Base-by-base conservation (phyloP, 1,140 invertebrate genomes). In the Drosophila sturtevanti region DNA sequence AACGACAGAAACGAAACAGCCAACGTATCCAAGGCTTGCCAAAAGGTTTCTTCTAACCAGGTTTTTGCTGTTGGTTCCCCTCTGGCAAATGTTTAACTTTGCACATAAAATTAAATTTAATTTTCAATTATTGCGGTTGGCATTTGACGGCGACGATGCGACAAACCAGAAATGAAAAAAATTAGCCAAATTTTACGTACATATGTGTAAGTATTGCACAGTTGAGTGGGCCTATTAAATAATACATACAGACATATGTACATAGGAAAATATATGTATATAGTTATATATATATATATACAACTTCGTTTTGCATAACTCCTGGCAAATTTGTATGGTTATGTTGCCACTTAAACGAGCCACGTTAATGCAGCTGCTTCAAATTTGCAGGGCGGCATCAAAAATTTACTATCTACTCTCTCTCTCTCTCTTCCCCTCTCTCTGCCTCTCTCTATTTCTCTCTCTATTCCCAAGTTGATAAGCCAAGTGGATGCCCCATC, bases 71-170 rank as follows among this genome's bases (percentile, higher is more conserved):
- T 52, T 22, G 18, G 24, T 69, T 12, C 38, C 10, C 16, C 18
- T 21, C 41, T 48, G 59, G 51, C 72, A 76, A 76, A 75, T 87
- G 75, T 86, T 80, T 72, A 90, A 86, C 86, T 86, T 90, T 80
- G 71, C 68, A 63, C 73, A 82, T 90, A 86, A 90, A 90, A 86
- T 90, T 77, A 90, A 70, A 90, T 82, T 90, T 90, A 90, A 90
- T 90, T 90, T 90, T 86, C 87, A 90, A 90, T 90, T 90, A 90
- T 77, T 71, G 70, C 77, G 78, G 73, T 67, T 75, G 72, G 70
- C 74, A 71, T 71, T 76, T 65, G 63, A 64, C 61, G 63, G 55
- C 41, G 66, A 52, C 60, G 5, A 54, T 37, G 63, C 61, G 61
- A 72, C 61, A 51, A 54, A 41, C 67, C 18, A 11, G 21, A 48